Conservation (phyloP, 1,140 invertebrate genomes). For the Lethrus apterus region DNA sequence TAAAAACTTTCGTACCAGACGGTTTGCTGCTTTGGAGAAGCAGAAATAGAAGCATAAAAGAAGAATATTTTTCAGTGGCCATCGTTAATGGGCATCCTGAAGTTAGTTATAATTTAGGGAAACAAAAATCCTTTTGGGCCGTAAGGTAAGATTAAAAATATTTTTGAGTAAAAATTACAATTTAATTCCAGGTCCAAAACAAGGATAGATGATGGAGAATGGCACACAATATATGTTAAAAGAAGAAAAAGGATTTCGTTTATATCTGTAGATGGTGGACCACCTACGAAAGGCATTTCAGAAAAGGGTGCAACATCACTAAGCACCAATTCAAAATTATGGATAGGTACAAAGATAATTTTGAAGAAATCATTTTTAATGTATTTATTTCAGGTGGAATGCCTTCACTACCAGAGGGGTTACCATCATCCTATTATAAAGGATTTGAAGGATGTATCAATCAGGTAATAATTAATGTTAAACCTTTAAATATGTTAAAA, state of each 20-base stretch:
- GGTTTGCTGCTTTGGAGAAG: constrained; percentile 63
- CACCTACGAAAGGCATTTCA: constrained; percentile 54
- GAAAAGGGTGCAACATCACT: constrained; percentile 57
- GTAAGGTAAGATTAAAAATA: constrained; percentile 39
- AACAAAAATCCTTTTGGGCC: constrained; percentile 46
- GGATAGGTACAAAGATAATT: constrained; percentile 55
- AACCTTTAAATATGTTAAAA: constrained; percentile 34
- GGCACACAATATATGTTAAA: constrained; percentile 61
- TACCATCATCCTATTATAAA: constrained; percentile 38
- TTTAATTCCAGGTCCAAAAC: constrained; percentile 43
- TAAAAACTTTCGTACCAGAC: constrained; percentile 56
- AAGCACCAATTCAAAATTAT: constrained; percentile 66
- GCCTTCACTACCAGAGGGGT: constrained; percentile 30
- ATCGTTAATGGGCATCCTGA: constrained; percentile 54
- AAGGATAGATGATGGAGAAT: constrained; percentile 61
- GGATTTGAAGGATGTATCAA: constrained; percentile 39
- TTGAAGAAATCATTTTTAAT: background rate
- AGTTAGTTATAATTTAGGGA: constrained; percentile 57
- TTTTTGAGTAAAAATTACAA: background rate
- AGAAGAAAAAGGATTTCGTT: constrained; percentile 60
- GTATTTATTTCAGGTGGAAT: constrained; percentile 31
- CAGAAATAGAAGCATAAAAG: constrained; percentile 37
- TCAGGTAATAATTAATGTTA: constrained; percentile 34
- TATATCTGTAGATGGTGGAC: constrained; percentile 60
- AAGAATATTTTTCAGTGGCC: constrained; percentile 56